Conservation (phyloP, 2,888 invertebrate species). For the Nebria salina region DNA sequence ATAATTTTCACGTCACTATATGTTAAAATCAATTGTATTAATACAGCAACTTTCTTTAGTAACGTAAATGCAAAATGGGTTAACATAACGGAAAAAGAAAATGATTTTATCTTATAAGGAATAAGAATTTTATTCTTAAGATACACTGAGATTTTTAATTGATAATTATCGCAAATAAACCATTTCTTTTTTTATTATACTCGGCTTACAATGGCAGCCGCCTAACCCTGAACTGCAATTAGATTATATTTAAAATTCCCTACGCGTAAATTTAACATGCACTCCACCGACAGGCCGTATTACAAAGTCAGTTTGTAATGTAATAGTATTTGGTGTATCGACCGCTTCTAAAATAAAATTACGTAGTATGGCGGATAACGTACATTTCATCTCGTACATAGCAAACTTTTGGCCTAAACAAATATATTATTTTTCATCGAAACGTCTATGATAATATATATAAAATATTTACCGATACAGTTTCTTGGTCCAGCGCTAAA, state of each 20-base stretch:
- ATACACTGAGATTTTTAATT: neutral
- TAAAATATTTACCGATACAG: conserved; percentile 68
- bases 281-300: conserved; percentile 63
- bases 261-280: conserved; percentile 55
- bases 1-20: too few species aligned
- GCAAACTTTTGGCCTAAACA: conserved; percentile 73
- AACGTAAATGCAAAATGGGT: conserved; percentile 29
- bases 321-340: conserved; percentile 62
- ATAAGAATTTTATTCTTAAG: neutral
- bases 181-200: neutral
- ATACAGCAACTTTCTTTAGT: neutral
- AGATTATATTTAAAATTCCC: neutral
- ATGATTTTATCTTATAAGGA: conserved; percentile 4
- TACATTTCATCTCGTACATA: conserved; percentile 70
- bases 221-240: neutral
- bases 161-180: neutral
- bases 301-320: conserved; percentile 64
- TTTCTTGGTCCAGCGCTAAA: conserved; percentile 76
- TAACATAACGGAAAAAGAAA: conserved; percentile 35
- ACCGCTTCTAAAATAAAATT: conserved; percentile 65
- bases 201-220: neutral
- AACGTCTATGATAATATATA: too few species aligned
- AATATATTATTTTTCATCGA: neutral
- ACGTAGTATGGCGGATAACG: conserved; percentile 67
- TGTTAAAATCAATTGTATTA: too few species aligned